phyloP scores from a whole-genome alignment of 2,888 invertebrate species.

The Patella pellucida region DNA sequence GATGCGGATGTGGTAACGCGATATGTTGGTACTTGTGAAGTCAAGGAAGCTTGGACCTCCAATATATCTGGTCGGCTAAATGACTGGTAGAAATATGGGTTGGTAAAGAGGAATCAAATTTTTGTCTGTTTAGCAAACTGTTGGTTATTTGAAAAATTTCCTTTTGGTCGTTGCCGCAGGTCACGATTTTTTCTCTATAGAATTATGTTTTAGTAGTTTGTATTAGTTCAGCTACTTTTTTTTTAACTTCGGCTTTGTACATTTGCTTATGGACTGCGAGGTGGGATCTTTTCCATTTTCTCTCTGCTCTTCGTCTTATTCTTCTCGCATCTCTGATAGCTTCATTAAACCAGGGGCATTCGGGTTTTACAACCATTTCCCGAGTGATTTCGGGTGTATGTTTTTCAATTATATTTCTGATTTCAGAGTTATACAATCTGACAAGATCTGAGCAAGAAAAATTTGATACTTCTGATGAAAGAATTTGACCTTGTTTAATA shows the following conservation, averaged over 20 bases:
- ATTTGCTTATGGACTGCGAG: background rate
- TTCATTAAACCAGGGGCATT: too few species aligned
- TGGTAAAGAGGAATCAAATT: background rate
- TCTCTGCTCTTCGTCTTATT: too few species aligned
- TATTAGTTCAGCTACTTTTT: background rate
- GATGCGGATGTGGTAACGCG: background rate
- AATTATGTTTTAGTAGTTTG: background rate
- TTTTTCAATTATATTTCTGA: too few species aligned
- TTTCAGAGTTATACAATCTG: too few species aligned
- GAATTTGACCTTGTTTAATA: too few species aligned
- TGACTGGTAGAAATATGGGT: background rate
- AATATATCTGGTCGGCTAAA: background rate
- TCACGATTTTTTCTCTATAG: background rate
- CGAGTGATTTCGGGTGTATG: too few species aligned
- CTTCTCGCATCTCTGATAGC: too few species aligned
- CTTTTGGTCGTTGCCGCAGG: background rate
- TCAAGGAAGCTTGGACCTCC: background rate
- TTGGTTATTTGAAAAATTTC: background rate
- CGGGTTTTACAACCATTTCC: too few species aligned
- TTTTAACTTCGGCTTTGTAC: background rate
- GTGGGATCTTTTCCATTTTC: too few species aligned
- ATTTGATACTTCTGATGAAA: too few species aligned
- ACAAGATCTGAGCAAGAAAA: too few species aligned
- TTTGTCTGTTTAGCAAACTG: background rate
- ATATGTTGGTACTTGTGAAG: background rate